Evolutionary conservation across 2,888 invertebrate species (phyloP).

Genomic region (Hedychridium roseum): DNA sequence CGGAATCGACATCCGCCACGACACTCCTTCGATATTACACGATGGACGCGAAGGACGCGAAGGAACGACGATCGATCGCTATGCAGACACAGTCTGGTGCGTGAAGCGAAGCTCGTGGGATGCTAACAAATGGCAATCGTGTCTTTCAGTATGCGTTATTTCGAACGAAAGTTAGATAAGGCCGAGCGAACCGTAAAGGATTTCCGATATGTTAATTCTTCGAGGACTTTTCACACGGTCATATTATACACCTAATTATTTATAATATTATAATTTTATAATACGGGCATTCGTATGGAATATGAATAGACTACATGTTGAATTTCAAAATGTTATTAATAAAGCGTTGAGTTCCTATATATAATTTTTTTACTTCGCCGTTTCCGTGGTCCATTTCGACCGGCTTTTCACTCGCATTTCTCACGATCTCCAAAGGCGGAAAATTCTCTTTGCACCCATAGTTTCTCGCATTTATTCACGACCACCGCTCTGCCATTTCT

Average conservation of each 20-base stretch:
- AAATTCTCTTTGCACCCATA: no score
- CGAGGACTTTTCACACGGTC: constrained; percentile 22
- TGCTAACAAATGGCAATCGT: neutral
- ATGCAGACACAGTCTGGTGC: constrained; percentile 1
- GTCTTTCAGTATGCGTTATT: neutral
- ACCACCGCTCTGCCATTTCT: no score
- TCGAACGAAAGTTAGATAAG: neutral
- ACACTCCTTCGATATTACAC: no score
- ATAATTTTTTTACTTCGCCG: constrained; percentile 35
- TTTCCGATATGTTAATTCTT: constrained; percentile 14
- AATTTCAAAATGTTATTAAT: constrained; percentile 54
- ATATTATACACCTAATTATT: constrained; percentile 51
- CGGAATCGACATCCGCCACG: no score
- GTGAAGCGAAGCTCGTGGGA: constrained; percentile 1
- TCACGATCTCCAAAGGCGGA: no score
- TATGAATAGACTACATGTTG: constrained; percentile 48
- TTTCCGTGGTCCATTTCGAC: constrained; percentile 18
- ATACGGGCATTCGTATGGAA: constrained; percentile 54
- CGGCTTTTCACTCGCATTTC: no score
- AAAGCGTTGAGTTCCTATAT: constrained; percentile 57
- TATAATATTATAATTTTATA: constrained; percentile 60
- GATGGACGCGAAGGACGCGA: no score
- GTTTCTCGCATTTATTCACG: no score
- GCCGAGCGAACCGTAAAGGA: neutral
- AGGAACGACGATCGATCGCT: constrained; percentile 1